Base-by-base conservation (phyloP, 2,888 invertebrate species). In the Odontocolon sp. region DNA sequence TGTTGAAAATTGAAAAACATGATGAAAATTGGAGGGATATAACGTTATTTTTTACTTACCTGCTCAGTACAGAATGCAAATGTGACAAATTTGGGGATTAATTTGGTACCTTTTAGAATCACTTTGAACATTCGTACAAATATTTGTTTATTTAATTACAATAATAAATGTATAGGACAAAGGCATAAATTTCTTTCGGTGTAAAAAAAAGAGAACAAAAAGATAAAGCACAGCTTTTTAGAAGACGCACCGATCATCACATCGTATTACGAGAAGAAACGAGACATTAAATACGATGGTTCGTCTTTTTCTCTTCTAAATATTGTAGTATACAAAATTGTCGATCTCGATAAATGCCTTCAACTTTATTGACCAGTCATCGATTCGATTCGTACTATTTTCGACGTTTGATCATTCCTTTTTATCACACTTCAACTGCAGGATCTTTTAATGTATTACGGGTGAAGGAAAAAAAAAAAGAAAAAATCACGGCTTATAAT, bases 101-200 rank as follows among this genome's bases (percentile, higher is more conserved):
- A n/a, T 18, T 42, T 18, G 18, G 6, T 42, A 42, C 16, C 9
- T 45, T 1, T 40, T 16, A 5, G 16, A 40, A 18, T 42, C 42
- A 47, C 11, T 18, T n/a, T 28, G 50, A 23, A 23, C 50, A 33
- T 56, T 42, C 33, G 26, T 74, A 74, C 28, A 74, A 74, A 74
- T 50, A 64, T 40, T 69, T 11, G 6, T 74, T 74, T 74, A 69
- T 69, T 74, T 69, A n/a, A 33, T 57, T 57, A 61, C 21, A 38
- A 61, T 63, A 54, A 68, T 47, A 50, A 63, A 50, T 47, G 31
- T 47, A 45, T 56, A 57, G 47, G 11, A 26, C 40, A 67, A 38
- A 66, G 6, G 45, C 8, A 4, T 57, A 23, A n/a, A 36, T 26
- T 26, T 61, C 23, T 36, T 26, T 42, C 50, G 3, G 59, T 28